Evolutionary conservation across 2,797 vertebrate genomes (phyloP).

Genomic region (Falco biarmicus): DNA sequence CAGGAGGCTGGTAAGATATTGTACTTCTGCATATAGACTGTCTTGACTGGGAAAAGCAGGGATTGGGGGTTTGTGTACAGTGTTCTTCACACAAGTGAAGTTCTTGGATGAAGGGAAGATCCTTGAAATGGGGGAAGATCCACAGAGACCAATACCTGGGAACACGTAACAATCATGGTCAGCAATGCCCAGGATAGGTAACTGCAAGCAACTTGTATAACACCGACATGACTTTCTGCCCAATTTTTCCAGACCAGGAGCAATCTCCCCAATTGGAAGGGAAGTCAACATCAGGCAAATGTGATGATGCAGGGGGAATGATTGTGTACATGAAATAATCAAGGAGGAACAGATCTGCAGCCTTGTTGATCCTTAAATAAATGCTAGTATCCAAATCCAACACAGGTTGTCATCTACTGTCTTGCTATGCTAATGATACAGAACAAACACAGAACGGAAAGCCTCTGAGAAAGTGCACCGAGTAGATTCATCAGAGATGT

Average conservation of each 20-base stretch:
- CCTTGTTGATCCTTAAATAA: not conserved
- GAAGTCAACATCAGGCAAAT: not conserved
- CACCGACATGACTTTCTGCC: not conserved
- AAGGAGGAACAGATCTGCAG: not conserved
- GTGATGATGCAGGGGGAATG: fast-evolving
- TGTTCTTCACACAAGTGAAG: not conserved
- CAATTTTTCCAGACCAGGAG: not conserved
- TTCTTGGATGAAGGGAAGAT: not conserved
- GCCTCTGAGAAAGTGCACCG: not conserved
- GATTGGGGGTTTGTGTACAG: not conserved
- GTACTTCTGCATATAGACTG: not conserved
- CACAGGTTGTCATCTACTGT: not conserved
- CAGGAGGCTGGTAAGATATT: not conserved
- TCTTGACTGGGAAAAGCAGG: not conserved
- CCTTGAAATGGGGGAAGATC: not conserved
- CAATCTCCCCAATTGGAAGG: not conserved
- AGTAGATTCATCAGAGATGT: not conserved
- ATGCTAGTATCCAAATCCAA: not conserved
- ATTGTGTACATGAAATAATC: not conserved
- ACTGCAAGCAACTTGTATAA: not conserved
- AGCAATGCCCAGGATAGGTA: not conserved
- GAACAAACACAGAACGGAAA: not conserved
- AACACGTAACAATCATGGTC: not conserved
- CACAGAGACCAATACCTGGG: not conserved
- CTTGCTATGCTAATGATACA: not conserved